Evolutionary conservation across 2,888 invertebrate genomes (phyloP), one percentile per base, ranked within the genome.

Genomic region (Philhelius pedissequus): DNA sequence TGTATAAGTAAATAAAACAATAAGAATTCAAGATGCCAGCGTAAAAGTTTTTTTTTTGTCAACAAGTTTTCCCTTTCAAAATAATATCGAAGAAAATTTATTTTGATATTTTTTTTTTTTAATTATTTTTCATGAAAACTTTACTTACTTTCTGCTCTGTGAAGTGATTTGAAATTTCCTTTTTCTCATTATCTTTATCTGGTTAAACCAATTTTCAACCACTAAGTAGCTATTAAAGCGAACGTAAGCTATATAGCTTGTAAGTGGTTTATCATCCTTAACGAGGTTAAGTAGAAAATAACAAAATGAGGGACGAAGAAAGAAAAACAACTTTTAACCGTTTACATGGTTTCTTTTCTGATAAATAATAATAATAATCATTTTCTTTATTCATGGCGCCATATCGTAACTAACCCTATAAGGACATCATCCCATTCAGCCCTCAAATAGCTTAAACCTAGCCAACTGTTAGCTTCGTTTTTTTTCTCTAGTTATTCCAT

Each of bases 361-460:
- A 43, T 32, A 45, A 22, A n/a, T 22, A 56, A 60, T 20, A 48
- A 27, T 43, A 56, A 77, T 71, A 50, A 68, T 69, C 25, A 22
- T 45, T 69, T 64, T 48, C 32, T 35, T 64, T 58, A 48, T 76
- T 71, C 56, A 45, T 52, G 66, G 50, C 70, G 58, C 56, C 69
- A 43, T 52, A 32, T 52, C 32, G 56, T 52, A 58, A 66, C 56
- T 1, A 52, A 40, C 25, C 40, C 64, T 15, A 20, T 43, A 62
- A 38, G 13, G 62, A 64, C 8, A 2, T 3, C n/a, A 2, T 13
- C 32, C 81, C n/a, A 2, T 13, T 25, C 81, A 50, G 38, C 52
- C 43, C 56, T 18, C 9, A 50, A 38, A 30, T 25, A 58, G 22
- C 40, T 43, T 56, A 27, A 70, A 30, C 56, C 13, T 22, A 38